Percentiles rank a stretch among this genome's conserved stretches.
These are phyloP conservation scores for Drosophila truncata DNA, from an alignment of 1,140 invertebrate species.

Conservation along the genomic window DNA sequence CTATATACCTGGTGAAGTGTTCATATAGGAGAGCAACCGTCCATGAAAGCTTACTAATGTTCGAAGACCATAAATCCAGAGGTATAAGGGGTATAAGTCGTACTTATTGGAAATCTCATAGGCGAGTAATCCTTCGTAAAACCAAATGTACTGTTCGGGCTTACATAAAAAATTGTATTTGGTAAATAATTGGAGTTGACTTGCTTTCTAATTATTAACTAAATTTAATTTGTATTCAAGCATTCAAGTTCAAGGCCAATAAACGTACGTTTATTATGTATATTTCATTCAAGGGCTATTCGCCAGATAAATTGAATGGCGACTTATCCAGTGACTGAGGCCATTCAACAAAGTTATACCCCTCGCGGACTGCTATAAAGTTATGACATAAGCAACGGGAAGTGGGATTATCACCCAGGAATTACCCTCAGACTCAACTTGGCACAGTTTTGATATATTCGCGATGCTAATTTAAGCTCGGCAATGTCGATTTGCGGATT, in stretches of 20 bases:
- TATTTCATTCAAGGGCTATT: slow-evolving; percentile 23
- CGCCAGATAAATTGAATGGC: slow-evolving; percentile 45
- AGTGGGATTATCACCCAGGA: slow-evolving; percentile 21
- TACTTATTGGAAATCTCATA: neutral
- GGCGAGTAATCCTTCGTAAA: neutral
- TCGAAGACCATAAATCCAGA: no score
- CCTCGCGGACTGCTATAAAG: slow-evolving; percentile 34
- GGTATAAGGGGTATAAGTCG: neutral
- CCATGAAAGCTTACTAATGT: no score
- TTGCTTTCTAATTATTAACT: neutral
- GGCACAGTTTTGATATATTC: slow-evolving; percentile 50
- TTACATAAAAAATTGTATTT: neutral
- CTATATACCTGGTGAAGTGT: neutral
- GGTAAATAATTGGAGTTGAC: neutral
- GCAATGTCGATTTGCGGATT: slow-evolving; percentile 39
- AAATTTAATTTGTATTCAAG: neutral
- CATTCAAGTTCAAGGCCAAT: slow-evolving; percentile 49
- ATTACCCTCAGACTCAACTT: slow-evolving; percentile 57
- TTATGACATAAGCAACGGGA: slow-evolving; percentile 42
- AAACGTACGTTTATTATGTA: slow-evolving; percentile 1
- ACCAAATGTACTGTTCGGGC: neutral
- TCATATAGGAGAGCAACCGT: neutral
- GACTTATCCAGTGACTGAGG: slow-evolving; percentile 37
- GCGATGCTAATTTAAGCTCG: slow-evolving; percentile 31
- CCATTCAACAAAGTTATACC: slow-evolving; percentile 28